Conservation (phyloP, 2,797 vertebrate species). For the Tinamus major region DNA sequence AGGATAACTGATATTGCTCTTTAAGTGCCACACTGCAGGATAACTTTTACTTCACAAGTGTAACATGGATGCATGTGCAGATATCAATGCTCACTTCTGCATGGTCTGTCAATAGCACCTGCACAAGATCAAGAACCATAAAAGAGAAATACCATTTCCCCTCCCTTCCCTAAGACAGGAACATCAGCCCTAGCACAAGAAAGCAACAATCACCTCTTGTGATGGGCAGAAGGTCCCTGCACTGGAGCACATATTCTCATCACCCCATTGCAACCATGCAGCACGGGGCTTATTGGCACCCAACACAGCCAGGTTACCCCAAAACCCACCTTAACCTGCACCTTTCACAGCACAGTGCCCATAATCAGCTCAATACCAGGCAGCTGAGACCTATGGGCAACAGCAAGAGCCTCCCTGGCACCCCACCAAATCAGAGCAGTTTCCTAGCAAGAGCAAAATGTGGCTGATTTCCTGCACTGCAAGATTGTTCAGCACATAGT, state of each 20-base stretch:
- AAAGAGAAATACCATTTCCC: not conserved
- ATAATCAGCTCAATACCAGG: not conserved
- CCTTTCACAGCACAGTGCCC: not conserved
- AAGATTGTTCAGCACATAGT: not conserved
- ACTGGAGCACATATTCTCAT: rapidly evolving
- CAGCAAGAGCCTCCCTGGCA: not conserved
- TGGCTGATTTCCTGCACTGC: not conserved
- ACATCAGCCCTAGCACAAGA: not conserved
- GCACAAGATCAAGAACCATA: not conserved
- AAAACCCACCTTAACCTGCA: not conserved
- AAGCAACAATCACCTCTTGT: not conserved
- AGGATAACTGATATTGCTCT: too few relatives aligned
- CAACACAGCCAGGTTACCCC: not conserved
- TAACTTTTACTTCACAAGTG: not conserved
- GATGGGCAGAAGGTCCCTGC: not conserved
- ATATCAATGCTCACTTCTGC: not conserved
- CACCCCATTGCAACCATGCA: not conserved
- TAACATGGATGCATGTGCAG: not conserved
- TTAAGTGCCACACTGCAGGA: not conserved
- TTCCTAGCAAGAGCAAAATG: not conserved
- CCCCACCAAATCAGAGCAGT: not conserved
- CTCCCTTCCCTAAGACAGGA: not conserved
- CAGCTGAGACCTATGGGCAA: rapidly evolving
- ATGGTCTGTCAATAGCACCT: not conserved
- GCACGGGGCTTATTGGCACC: not conserved